Conservation (phyloP, 2,797 vertebrate genomes). For the Tenualosa thibaudeaui region DNA sequence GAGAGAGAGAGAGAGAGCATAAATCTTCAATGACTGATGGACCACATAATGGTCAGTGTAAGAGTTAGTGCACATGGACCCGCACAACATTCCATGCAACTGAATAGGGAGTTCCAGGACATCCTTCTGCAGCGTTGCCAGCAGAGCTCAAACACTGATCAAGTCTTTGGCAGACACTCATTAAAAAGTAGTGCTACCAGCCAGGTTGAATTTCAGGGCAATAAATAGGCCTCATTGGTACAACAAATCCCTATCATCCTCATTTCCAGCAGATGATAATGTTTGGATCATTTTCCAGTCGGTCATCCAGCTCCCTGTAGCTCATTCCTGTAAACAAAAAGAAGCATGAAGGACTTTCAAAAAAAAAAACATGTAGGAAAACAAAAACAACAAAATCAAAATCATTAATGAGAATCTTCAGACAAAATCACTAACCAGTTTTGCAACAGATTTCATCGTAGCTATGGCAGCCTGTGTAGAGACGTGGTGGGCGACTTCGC, state of each 20-base stretch:
- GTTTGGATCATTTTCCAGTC: conserved; percentile 95
- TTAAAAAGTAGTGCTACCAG: background rate
- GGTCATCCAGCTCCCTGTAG: conserved; percentile 94
- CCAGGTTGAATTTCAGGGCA: background rate
- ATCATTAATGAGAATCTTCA: background rate
- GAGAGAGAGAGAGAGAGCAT: background rate
- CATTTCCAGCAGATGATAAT: conserved; percentile 98
- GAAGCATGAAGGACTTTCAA: background rate
- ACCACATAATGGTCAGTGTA: background rate
- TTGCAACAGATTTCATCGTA: conserved; percentile 99
- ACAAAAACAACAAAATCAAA: background rate
- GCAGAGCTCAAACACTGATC: background rate
- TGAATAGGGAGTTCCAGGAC: background rate
- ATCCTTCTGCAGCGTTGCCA: background rate
- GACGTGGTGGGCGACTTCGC: conserved; percentile 84
- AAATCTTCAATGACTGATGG: background rate
- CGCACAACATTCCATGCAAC: background rate
- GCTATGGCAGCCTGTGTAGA: conserved; percentile 95
- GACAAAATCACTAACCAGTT: conserved; percentile 76
- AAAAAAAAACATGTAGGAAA: background rate
- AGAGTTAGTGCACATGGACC: background rate
- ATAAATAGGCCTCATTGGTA: background rate
- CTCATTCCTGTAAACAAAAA: conserved; percentile 84
- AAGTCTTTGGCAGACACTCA: background rate
- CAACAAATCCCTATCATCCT: conserved; percentile 36